phyloP scores from a whole-genome alignment of 2,113 vertebrate species.

The Myanophis thanlyinensis region DNA sequence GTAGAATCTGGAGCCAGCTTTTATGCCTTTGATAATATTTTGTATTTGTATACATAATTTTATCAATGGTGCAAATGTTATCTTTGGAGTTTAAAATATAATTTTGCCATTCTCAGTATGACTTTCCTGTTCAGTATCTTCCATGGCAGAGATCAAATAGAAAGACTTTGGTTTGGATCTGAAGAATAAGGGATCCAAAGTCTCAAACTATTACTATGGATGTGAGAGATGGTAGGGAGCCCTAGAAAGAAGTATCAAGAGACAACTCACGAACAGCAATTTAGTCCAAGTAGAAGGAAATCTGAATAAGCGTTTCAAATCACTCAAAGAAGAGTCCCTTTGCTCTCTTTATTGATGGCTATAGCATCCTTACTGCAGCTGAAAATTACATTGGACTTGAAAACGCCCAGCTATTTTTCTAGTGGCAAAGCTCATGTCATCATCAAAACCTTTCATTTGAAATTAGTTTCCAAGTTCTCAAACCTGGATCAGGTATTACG shows the following conservation, averaged over 20 bases:
- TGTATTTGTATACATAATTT: background rate
- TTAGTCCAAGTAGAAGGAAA: background rate
- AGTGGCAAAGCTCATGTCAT: slow-evolving; percentile 83
- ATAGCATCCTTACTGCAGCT: slow-evolving; percentile 63
- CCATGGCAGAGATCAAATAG: background rate
- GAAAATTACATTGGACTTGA: slow-evolving; percentile 73
- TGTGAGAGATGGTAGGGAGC: background rate
- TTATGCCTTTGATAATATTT: no score
- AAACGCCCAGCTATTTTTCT: slow-evolving; percentile 75
- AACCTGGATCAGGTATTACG: slow-evolving; percentile 84
- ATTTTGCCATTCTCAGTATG: no score
- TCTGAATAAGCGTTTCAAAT: no score
- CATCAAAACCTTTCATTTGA: slow-evolving; percentile 90
- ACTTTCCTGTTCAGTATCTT: background rate
- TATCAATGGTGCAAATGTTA: background rate
- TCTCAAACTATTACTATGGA: background rate
- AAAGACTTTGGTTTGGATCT: background rate
- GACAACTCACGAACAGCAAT: background rate
- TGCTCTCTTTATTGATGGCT: slow-evolving; percentile 73
- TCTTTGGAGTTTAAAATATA: slow-evolving; percentile 37
- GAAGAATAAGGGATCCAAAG: background rate
- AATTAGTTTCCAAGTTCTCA: slow-evolving; percentile 88
- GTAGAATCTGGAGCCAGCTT: background rate
- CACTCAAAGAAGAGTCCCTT: background rate
- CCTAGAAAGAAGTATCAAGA: background rate